Conservation (phyloP, 2,797 vertebrate species). For the Epinephelus malabaricus region DNA sequence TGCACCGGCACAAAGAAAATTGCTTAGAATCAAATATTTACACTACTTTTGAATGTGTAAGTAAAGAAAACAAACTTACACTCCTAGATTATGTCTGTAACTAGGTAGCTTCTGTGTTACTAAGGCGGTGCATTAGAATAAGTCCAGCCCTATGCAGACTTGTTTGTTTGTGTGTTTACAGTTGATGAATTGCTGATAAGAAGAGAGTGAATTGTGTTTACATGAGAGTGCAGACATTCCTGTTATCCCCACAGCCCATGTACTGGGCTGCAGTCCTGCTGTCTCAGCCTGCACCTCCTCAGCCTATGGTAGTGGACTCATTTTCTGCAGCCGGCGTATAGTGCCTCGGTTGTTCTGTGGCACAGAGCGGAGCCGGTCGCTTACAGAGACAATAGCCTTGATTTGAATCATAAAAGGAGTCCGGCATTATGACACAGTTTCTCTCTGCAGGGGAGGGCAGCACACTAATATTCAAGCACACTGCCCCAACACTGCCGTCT, state of each 20-base stretch:
- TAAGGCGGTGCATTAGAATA: conserved; percentile 28
- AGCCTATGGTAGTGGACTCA: conserved; percentile 71
- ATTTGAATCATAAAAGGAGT: conserved; percentile 90
- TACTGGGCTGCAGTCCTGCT: conserved; percentile 28
- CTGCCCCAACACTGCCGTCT: conserved; percentile 58
- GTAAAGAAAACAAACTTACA: neutral
- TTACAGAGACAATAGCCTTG: conserved; percentile 86
- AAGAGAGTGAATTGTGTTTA: conserved; percentile 68
- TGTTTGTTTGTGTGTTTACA: conserved; percentile 74
- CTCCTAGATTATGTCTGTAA: neutral
- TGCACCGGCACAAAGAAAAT: neutral
- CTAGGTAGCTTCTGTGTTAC: conserved; percentile 1
- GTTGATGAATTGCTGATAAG: conserved; percentile 65
- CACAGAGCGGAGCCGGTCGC: conserved; percentile 82
- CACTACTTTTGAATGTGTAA: neutral
- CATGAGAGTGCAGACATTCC: conserved; percentile 66
- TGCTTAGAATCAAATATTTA: neutral
- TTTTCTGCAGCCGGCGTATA: conserved; percentile 80
- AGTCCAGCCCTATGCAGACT: conserved; percentile 34
- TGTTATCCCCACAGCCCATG: conserved; percentile 48
- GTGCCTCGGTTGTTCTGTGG: conserved; percentile 84
- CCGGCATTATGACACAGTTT: conserved; percentile 91
- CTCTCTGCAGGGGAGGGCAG: conserved; percentile 85
- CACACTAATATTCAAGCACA: conserved; percentile 82
- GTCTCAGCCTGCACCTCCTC: conserved; percentile 66